These are phyloP conservation scores for Chaenogobius annularis DNA, from an alignment of 2,113 vertebrate genomes.

Conservation along the genomic window DNA sequence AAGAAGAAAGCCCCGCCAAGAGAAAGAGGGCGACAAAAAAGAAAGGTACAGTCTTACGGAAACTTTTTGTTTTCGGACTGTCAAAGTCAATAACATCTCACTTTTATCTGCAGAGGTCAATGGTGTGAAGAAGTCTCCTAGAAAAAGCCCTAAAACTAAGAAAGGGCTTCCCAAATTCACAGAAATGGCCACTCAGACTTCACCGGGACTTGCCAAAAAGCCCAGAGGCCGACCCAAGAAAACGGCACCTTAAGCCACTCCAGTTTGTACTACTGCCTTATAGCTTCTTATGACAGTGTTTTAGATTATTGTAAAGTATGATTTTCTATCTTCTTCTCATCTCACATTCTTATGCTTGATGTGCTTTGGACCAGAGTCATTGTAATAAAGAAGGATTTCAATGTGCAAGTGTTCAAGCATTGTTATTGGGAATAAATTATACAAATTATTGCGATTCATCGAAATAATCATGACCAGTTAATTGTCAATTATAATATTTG, in stretches of 20 bases:
- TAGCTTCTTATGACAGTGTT: neutral
- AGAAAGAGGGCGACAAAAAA: constrained; percentile 54
- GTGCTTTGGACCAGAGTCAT: constrained; percentile 18
- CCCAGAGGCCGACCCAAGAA: constrained; percentile 60
- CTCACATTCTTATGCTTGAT: constrained; percentile 3
- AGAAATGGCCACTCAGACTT: constrained; percentile 47
- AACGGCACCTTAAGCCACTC: constrained; percentile 6
- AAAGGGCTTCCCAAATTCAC: constrained; percentile 8
- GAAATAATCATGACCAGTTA: no score
- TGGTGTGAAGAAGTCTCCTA: constrained; percentile 42
- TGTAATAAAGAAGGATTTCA: constrained; percentile 60
- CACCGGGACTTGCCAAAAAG: constrained; percentile 41
- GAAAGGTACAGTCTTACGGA: constrained; percentile 22
- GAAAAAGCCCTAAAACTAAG: neutral
- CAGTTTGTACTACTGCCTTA: neutral
- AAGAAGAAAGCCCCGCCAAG: constrained; percentile 42
- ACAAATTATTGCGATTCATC: no score
- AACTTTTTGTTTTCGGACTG: neutral
- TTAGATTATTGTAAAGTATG: constrained; percentile 22
- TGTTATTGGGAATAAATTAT: no score
- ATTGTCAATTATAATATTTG: no score
- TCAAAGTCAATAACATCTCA: neutral
- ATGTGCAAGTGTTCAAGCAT: neutral
- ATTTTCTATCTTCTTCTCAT: constrained; percentile 28
- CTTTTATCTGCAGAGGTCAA: constrained; percentile 48